phyloP scores from a whole-genome alignment of 2,888 invertebrate genomes.

The Epistrophe eligans region DNA sequence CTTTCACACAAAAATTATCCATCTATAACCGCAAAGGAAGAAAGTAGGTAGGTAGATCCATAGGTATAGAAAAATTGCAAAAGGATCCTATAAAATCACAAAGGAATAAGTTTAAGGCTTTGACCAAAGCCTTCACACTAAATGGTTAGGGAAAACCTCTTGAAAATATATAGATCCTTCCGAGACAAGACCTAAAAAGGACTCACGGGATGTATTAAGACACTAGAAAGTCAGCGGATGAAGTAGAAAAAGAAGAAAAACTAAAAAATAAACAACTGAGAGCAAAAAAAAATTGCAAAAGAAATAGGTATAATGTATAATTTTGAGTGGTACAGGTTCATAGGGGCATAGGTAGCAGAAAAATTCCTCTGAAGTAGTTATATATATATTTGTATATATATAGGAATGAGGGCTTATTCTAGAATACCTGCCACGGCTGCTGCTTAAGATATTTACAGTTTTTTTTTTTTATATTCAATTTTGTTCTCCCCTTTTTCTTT shows the following conservation, averaged over 20 bases:
- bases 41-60: too few species aligned
- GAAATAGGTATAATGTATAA: conserved; percentile 8
- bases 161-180: conserved; percentile 24
- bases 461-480: background rate
- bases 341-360: background rate
- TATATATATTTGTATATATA: background rate
- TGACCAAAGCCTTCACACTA: conserved; percentile 40
- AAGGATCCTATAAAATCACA: conserved; percentile 40
- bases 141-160: conserved; percentile 24
- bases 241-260: background rate
- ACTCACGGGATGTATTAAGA: conserved; percentile 29
- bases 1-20: conserved; percentile 29
- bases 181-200: conserved; percentile 34
- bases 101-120: conserved; percentile 42
- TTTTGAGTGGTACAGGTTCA: conserved; percentile 33
- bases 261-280: background rate
- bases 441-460: conserved; percentile 34
- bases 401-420: conserved; percentile 11
- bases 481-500: background rate
- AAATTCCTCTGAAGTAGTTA: background rate
- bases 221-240: conserved; percentile 8
- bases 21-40: conserved; percentile 31
- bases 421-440: conserved; percentile 8
- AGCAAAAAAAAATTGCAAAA: conserved; percentile 19
- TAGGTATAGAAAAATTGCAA: conserved; percentile 35